Evolutionary conservation across 2,113 vertebrate species (phyloP).

Genomic region (Odocoileus virginianus): DNA sequence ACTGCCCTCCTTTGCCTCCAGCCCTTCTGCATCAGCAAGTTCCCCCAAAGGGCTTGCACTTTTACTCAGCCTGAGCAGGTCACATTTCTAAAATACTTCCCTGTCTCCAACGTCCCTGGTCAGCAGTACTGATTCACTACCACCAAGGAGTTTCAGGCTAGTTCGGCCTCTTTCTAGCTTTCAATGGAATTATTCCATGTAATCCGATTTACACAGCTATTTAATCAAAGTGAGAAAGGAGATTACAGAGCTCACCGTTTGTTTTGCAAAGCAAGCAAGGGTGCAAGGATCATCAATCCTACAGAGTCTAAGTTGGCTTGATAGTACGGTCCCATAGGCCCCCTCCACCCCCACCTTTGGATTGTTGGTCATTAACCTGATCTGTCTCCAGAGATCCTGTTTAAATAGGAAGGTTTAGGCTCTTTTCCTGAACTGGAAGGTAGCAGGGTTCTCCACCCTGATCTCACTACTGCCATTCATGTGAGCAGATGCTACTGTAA

Average conservation of each 20-base stretch:
- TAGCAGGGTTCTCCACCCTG: not conserved
- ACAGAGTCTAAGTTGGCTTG: slow-evolving; percentile 49
- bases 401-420: slow-evolving; percentile 50
- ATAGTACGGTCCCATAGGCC: not conserved
- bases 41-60: slow-evolving; percentile 70
- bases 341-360: not conserved
- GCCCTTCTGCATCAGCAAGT: slow-evolving; percentile 61
- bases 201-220: slow-evolving; percentile 73
- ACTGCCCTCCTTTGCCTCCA: slow-evolving; percentile 32
- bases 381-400: slow-evolving; percentile 61
- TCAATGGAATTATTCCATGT: slow-evolving; percentile 70
- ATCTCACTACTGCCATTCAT: not conserved
- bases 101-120: slow-evolving; percentile 61
- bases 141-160: slow-evolving; percentile 22
- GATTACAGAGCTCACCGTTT: slow-evolving; percentile 52
- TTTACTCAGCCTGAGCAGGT: slow-evolving; percentile 67
- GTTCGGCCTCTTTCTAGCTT: slow-evolving; percentile 66
- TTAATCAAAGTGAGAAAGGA: slow-evolving; percentile 66
- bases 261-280: slow-evolving; percentile 68
- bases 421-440: slow-evolving; percentile 24
- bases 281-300: slow-evolving; percentile 60
- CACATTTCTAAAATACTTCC: slow-evolving; percentile 70
- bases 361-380: slow-evolving; percentile 68
- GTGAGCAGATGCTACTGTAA: not conserved
- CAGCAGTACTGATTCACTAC: slow-evolving; percentile 47